Evolutionary conservation across 1,140 invertebrate genomes (phyloP), one percentile per base, ranked within the genome.

Genomic region (Tetramorium parvispinum): DNA sequence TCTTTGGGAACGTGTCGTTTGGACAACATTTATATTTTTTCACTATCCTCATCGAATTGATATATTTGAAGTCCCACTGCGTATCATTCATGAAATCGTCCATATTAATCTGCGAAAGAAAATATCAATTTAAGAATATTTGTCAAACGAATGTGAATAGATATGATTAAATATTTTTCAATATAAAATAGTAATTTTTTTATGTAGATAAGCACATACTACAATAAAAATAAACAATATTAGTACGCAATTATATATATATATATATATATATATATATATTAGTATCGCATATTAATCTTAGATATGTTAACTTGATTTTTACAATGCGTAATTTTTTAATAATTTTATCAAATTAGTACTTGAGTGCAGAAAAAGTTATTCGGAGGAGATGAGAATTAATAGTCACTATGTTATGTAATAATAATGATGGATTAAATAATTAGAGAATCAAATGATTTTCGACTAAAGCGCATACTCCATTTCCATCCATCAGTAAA

Each of bases 1-100:
- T 85, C 16, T 91, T 94, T 1, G 96, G 95, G 86, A 95, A 96
- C 0, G 95, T 95, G 13, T 94, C 93, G 65, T 96, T 96, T 3
- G 94, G 93, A 85, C 94, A 95, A 43, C 93, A 95, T 8, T 91
- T 89, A 81, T 93, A 95, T 71, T 94, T 94, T 53, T 76, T 87
- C 5, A 87, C 8, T 0, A 81, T 73, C 81, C 88, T 92, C 4
- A 86, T 89, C 7, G 90, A 88, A 4, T 89, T 93, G 1, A 91
- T 76, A 4, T 88, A 91, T 51, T 94, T 68, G 13, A 96, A 76
- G 75, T 92, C 85, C 95, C 95, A 95, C 43, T 93, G 88, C 1
- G 91, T 76, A 1, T 81, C 83, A 27, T 86, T 86, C 7, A 37
- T 73, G 37, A 40, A 90, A 0, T 78, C 66, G 0, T 43, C 46